Conservation (phyloP, 2,888 invertebrate species). For the Saturnia pavonia region DNA sequence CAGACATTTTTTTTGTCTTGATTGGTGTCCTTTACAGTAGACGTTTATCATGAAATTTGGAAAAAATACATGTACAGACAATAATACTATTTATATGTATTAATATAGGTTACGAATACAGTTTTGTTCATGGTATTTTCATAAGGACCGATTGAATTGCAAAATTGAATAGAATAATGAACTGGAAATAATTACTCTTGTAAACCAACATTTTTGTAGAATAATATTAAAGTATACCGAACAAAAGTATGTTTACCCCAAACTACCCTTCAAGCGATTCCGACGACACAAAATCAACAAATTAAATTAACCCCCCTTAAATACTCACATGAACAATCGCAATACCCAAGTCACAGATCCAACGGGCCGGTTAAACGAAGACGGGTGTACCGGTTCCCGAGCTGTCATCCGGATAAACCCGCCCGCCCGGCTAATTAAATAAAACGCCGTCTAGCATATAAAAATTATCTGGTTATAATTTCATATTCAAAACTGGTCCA, state of each 20-base stretch:
- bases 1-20: too few species aligned
- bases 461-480: constrained; percentile 56
- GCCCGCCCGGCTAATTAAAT: constrained; percentile 60
- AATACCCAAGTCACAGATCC: constrained; percentile 37
- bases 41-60: too few species aligned
- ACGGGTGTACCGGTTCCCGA: constrained; percentile 48
- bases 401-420: constrained; percentile 35
- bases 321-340: constrained; percentile 27
- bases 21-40: too few species aligned
- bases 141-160: background rate
- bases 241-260: background rate
- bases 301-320: constrained; percentile 12
- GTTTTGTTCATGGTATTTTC: background rate
- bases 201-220: too few species aligned
- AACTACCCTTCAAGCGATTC: background rate
- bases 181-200: too few species aligned
- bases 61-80: too few species aligned
- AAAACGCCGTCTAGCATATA: constrained; percentile 57
- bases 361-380: constrained; percentile 42
- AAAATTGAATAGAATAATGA: background rate
- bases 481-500: constrained; percentile 46
- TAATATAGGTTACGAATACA: background rate
- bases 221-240: background rate
- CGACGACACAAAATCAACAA: constrained; percentile 9
- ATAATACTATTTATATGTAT: too few species aligned